phyloP scores from a whole-genome alignment of 2,888 invertebrate species.

The Choristoneura rosaceana region DNA sequence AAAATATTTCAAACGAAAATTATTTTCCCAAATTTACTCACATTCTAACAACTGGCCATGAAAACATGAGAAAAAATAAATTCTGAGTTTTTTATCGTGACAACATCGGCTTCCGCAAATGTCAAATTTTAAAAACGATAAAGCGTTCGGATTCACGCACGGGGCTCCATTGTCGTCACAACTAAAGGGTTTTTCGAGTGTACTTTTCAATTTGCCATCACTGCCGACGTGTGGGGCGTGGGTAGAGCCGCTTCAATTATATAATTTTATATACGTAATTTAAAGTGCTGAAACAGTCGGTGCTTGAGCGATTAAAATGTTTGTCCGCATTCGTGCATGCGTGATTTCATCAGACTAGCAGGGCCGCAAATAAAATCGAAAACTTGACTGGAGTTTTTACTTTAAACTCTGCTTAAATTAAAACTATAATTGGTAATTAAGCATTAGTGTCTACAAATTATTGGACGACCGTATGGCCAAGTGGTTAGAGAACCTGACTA shows the following conservation, averaged over 20 bases:
- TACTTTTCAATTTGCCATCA: constrained; percentile 42
- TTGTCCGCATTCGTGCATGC: too few species aligned
- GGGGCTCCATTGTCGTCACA: constrained; percentile 34
- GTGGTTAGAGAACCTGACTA: too few species aligned
- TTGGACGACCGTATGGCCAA: too few species aligned
- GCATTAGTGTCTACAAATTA: too few species aligned
- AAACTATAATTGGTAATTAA: too few species aligned
- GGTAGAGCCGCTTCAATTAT: constrained; percentile 16
- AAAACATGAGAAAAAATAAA: constrained; percentile 1
- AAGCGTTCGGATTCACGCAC: constrained; percentile 26
- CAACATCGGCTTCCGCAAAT: constrained; percentile 36
- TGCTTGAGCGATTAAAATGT: too few species aligned
- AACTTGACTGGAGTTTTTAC: too few species aligned
- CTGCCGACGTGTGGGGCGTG: constrained; percentile 13
- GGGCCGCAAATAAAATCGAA: too few species aligned
- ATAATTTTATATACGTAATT: background rate
- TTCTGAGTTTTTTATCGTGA: constrained; percentile 25
- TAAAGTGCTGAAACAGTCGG: background rate
- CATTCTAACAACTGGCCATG: background rate
- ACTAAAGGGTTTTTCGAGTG: constrained; percentile 43
- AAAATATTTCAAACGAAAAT: too few species aligned
- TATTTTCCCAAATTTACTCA: background rate
- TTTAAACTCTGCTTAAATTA: too few species aligned
- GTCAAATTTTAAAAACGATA: constrained; percentile 43
- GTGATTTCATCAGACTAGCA: too few species aligned